Conservation (phyloP, 2,888 invertebrate species). For the Ommatoiulus sabulosus region DNA sequence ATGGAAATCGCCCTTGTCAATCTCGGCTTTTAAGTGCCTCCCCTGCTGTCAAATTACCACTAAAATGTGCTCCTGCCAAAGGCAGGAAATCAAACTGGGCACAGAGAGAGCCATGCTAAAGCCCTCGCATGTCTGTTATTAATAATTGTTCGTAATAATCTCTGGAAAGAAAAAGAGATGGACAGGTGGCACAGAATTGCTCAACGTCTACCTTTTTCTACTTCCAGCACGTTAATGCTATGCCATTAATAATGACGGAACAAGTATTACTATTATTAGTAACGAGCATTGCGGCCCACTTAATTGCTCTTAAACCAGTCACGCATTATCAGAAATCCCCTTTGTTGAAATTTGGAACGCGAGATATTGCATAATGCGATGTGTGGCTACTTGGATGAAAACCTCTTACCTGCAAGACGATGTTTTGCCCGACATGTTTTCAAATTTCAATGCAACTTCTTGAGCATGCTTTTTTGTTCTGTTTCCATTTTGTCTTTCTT, state of each 20-base stretch:
- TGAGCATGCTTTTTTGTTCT: background rate
- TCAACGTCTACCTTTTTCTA: constrained; percentile 28
- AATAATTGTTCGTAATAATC: constrained; percentile 34
- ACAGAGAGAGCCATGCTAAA: background rate
- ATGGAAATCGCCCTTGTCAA: constrained; percentile 34
- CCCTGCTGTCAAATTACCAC: constrained; percentile 34
- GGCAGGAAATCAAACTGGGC: constrained; percentile 4
- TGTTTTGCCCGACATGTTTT: too few species aligned
- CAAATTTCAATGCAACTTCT: background rate
- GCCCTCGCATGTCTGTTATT: constrained; percentile 20
- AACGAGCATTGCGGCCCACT: constrained; percentile 28
- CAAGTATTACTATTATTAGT: background rate
- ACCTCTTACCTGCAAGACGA: background rate
- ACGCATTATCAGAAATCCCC: background rate
- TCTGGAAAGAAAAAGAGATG: background rate
- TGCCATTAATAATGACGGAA: constrained; percentile 28
- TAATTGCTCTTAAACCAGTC: constrained; percentile 12
- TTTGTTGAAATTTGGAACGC: background rate
- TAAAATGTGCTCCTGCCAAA: constrained; percentile 28
- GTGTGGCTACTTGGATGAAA: background rate
- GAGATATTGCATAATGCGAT: background rate
- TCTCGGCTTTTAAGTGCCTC: constrained; percentile 28
- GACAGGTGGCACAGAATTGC: constrained; percentile 34
- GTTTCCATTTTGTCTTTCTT: background rate
- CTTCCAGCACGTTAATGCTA: constrained; percentile 20